Evolutionary conservation across 1,140 invertebrate genomes (phyloP), one percentile per base, ranked within the genome.

Genomic region (Hylaeus volcanicus): DNA sequence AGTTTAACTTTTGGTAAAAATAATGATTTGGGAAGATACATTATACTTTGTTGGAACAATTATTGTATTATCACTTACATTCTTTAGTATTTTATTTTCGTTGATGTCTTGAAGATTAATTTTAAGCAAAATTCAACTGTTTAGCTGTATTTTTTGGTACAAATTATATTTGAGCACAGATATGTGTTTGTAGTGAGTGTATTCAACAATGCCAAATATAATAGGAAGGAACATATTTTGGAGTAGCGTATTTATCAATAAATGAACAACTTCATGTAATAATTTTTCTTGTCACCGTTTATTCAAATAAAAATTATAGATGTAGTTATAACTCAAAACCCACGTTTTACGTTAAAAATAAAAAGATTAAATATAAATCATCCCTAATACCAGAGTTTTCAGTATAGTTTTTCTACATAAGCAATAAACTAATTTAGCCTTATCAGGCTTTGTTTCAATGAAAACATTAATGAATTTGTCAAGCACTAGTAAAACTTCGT

Each of bases 291-390:
- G 26, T 70, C 76, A 71, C 39, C 56, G 63, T 87, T 87, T 86
- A 87, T 87, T 87, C 9, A 75, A 83, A 86, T 74, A 71, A 86
- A 80, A 74, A 37, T 74, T 26, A 81, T 72, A 75, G 82, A 68
- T 86, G 76, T 70, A 76, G 56, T 63, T 26, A 83, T 69, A 86
- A 86, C 41, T 66, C 37, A 74, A 55, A 79, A 37, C n/a, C 71
- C 37, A 73, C 2, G 26, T 58, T 61, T 76, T 73, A 82, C 15
- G 51, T 37, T 75, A 83, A 75, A 58, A 53, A 61, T 3, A 71
- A 68, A 15, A 56, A 56, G 4, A 79, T 68, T 12, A 15, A 85
- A 73, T 58, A 70, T 60, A 58, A 70, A 82, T 55, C 12, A 65
- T 58, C 56, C 74, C 37, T 70, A 77, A 48, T 81, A 81, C 14